These are phyloP conservation scores for Dione vanillae DNA, from an alignment of 2,888 invertebrate species.

Conservation along the genomic window DNA sequence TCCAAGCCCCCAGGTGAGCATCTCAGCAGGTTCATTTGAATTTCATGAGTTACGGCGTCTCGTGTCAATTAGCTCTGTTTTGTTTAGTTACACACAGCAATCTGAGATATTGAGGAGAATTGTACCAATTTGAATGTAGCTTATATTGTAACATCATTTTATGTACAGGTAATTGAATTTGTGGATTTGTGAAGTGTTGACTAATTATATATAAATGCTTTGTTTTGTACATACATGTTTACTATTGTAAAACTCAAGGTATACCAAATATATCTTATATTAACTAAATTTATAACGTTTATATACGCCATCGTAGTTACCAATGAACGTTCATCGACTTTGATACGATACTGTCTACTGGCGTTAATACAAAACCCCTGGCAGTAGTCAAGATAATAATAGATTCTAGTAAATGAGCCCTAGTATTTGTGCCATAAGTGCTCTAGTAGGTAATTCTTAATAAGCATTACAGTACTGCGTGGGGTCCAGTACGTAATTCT, in stretches of 20 bases:
- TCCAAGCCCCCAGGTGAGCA: slow-evolving; percentile 42
- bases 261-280: too few relatives aligned
- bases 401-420: slow-evolving; percentile 15
- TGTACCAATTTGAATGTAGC: neutral
- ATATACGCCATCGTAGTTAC: too few relatives aligned
- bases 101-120: neutral
- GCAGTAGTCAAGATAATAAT: slow-evolving; percentile 12
- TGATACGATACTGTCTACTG: too few relatives aligned
- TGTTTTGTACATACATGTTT: too few relatives aligned
- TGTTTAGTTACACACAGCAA: neutral
- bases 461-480: slow-evolving; percentile 39
- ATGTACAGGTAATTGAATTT: neutral
- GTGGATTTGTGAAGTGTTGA: neutral
- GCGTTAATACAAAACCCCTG: neutral
- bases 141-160: neutral
- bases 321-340: neutral
- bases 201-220: too few relatives aligned
- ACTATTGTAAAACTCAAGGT: too few relatives aligned
- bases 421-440: slow-evolving; percentile 24
- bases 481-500: slow-evolving; percentile 51
- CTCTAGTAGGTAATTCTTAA: slow-evolving; percentile 30
- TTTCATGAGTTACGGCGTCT: slow-evolving; percentile 49
- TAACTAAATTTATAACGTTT: too few relatives aligned
- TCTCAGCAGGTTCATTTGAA: slow-evolving; percentile 51
- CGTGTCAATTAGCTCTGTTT: slow-evolving; percentile 42